Percentiles rank a stretch among this genome's conserved stretches.
Evolutionary conservation across 2,888 invertebrate genomes (phyloP).

Genomic region (Epsilonema sp.): DNA sequence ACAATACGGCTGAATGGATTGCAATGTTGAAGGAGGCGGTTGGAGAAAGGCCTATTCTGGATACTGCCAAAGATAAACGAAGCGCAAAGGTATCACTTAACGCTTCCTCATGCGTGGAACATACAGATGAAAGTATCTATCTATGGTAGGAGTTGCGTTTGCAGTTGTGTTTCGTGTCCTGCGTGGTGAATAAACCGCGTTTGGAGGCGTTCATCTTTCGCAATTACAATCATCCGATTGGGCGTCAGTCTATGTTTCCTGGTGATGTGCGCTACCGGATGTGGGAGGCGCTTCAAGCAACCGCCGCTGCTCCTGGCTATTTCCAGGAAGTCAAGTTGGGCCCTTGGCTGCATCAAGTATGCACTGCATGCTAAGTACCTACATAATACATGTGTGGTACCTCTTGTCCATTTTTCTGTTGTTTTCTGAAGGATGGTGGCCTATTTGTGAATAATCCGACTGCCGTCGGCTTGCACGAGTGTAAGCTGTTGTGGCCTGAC

Average conservation of each 20-base stretch:
- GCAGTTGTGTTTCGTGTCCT: conserved; percentile 56
- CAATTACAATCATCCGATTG: conserved; percentile 52
- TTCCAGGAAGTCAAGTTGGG: conserved; percentile 58
- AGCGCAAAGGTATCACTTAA: too few species aligned
- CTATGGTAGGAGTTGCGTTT: too few species aligned
- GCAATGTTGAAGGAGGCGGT: conserved; percentile 41
- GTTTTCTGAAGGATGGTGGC: conserved; percentile 50
- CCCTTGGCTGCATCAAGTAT: conserved; percentile 47
- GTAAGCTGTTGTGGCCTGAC: conserved; percentile 57
- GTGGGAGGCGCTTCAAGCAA: conserved; percentile 69
- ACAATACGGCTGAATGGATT: conserved; percentile 66
- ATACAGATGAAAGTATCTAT: too few species aligned
- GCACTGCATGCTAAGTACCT: neutral
- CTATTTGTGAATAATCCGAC: conserved; percentile 70
- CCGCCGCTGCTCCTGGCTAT: conserved; percentile 74
- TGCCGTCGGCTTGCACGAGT: conserved; percentile 67
- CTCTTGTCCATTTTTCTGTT: neutral
- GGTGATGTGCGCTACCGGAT: conserved; percentile 34
- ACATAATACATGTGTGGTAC: neutral
- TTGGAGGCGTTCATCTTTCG: conserved; percentile 61
- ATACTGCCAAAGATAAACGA: neutral
- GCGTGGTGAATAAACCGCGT: conserved; percentile 51
- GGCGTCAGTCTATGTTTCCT: conserved; percentile 32
- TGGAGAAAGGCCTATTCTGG: neutral
- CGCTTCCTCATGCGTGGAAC: too few species aligned